Percentiles rank a stretch among this genome's conserved stretches.
These are phyloP conservation scores for Choristoneura fumiferana DNA, from an alignment of 1,140 invertebrate species.

Conservation along the genomic window DNA sequence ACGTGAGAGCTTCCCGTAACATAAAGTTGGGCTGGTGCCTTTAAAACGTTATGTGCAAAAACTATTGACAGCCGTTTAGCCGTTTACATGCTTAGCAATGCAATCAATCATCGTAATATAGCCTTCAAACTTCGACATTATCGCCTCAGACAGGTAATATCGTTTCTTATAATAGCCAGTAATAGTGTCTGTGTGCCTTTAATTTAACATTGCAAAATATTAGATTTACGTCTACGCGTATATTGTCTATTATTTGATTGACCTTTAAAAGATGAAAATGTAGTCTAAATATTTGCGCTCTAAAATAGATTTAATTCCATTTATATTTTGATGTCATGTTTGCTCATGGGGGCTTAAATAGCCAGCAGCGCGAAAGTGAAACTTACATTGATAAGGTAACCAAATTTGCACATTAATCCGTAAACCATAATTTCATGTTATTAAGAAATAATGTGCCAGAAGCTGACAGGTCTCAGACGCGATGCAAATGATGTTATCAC, in stretches of 20 bases:
- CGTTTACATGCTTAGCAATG: conserved; percentile 13
- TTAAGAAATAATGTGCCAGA: conserved; percentile 3
- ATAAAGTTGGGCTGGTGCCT: not conserved
- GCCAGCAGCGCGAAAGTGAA: too few species aligned
- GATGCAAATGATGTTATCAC: conserved; percentile 8
- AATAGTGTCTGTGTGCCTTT: conserved; percentile 10
- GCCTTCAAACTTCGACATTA: conserved; percentile 13
- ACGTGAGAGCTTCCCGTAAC: too few species aligned
- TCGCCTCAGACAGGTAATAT: conserved; percentile 8
- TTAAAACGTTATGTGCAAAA: not conserved
- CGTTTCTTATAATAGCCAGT: not conserved
- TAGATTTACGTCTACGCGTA: too few species aligned
- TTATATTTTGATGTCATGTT: too few species aligned
- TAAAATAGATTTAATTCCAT: too few species aligned
- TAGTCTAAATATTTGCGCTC: too few species aligned
- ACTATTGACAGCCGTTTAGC: conserved; percentile 20
- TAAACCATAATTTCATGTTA: not conserved
- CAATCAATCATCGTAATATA: conserved; percentile 23
- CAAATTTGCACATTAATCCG: too few species aligned
- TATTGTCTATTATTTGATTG: too few species aligned
- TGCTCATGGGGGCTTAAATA: too few species aligned
- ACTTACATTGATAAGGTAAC: too few species aligned
- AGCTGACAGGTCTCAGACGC: not conserved
- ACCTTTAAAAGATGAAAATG: too few species aligned
- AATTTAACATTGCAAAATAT: not conserved